Evolutionary conservation across 2,113 vertebrate genomes (phyloP).

Genomic region (Odobenus rosmarus): DNA sequence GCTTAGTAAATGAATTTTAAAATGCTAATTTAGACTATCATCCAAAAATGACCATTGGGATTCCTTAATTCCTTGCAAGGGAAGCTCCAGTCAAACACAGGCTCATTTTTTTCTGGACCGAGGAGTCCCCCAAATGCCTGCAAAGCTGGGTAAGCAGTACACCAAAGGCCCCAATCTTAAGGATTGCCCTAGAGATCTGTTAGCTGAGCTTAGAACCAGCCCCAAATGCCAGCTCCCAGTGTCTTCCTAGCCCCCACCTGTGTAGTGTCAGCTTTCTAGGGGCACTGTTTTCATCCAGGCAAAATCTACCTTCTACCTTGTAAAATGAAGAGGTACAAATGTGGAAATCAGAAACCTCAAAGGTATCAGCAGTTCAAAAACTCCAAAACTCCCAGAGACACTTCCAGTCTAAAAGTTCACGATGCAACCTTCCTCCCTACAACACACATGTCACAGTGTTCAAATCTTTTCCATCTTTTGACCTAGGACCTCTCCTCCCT

Average conservation of each 20-base stretch:
- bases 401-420: neutral
- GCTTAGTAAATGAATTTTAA: constrained; percentile 19
- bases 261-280: neutral
- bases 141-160: neutral
- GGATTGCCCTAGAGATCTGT: neutral
- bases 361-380: neutral
- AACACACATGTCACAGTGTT: neutral
- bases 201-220: neutral
- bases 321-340: neutral
- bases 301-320: neutral
- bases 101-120: neutral
- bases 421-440: neutral
- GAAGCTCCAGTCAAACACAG: neutral
- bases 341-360: neutral
- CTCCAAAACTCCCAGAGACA: neutral
- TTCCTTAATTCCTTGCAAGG: neutral
- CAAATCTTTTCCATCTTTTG: neutral
- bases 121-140: neutral
- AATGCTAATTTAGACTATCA: neutral
- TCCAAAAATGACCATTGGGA: neutral
- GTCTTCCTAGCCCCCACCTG: neutral
- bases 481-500: neutral
- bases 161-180: neutral
- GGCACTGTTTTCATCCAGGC: neutral
- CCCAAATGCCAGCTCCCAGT: neutral